Evolutionary conservation across 2,113 vertebrate species (phyloP).

Genomic region (Urocynchramus pylzowi): DNA sequence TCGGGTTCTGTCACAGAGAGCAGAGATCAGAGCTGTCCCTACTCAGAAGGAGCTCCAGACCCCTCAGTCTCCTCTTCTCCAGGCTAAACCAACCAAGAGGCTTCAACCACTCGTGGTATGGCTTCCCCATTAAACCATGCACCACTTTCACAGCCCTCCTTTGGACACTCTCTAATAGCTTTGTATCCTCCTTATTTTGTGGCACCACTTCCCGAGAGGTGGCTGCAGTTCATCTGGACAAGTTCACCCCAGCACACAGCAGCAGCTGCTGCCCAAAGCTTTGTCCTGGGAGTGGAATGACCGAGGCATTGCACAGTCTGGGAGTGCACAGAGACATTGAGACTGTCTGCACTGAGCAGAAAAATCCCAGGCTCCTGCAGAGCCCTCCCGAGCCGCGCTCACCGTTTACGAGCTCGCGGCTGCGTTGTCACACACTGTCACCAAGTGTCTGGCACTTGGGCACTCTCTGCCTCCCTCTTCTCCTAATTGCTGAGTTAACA

Average conservation of each 20-base stretch:
- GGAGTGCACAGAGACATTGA: not conserved
- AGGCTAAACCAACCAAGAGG: not conserved
- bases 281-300: not conserved
- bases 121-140: not conserved
- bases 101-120: not conserved
- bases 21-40: not conserved
- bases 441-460: not conserved
- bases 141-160: not conserved
- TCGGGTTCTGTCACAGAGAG: not conserved
- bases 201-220: not conserved
- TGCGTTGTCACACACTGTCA: not conserved
- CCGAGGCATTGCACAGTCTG: not conserved
- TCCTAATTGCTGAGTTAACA: not conserved
- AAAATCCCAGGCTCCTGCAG: not conserved
- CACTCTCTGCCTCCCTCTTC: not conserved
- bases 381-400: not conserved
- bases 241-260: not conserved
- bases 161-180: accelerated
- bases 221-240: not conserved
- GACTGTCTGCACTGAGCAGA: not conserved
- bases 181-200: not conserved
- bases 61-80: not conserved
- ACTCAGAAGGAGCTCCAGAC: not conserved
- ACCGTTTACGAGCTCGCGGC: not conserved
- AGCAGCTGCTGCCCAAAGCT: not conserved